Evolutionary conservation across 2,797 vertebrate species (phyloP), one percentile per base, ranked within the genome.

Genomic region (Nasua narica): DNA sequence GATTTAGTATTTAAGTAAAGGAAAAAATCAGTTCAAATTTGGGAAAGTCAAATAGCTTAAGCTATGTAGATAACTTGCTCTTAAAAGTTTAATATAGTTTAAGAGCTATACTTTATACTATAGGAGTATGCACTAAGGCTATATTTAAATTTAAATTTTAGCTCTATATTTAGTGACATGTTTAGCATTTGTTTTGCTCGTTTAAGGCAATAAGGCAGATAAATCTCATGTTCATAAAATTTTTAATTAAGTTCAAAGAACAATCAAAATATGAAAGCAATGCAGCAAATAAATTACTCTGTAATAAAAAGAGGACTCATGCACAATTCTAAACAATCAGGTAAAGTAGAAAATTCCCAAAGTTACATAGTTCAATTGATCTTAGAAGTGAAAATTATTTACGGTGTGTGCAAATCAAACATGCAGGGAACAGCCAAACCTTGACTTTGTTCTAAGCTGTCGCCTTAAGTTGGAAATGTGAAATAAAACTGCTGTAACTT

Each of bases 31-130:
- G n/a, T 46, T 82, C 7, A 69, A 46, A 58, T 76, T 90, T 46
- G 84, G 48, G 23, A 92, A 94, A 78, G 77, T 84, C 29, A 91
- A 91, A 54, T 70, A 72, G 2, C 70, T 94, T 93, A 69, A 69
- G 21, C 16, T 82, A 62, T 52, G 3, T 74, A 25, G 19, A 50
- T 65, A 92, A 84, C 25, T 94, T 78, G 5, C 15, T 87, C 13
- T 85, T 83, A 83, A 72, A 79, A 91, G 25, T 35, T 67, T 81
- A 86, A 43, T 65, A 50, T 58, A 69, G 60, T 62, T 65, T 60
- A 50, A 77, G 50, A 82, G 40, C 50, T 67, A 82, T 48, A 70
- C 4, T 60, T 89, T 76, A 81, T 52, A 32, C 43, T 46, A 69
- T 10, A 65, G 58, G 35, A 48, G 29, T 85, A n/a, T 19, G n/a